These are phyloP conservation scores for Chionomys nivalis DNA, from an alignment of 2,113 vertebrate species.

Conservation along the genomic window DNA sequence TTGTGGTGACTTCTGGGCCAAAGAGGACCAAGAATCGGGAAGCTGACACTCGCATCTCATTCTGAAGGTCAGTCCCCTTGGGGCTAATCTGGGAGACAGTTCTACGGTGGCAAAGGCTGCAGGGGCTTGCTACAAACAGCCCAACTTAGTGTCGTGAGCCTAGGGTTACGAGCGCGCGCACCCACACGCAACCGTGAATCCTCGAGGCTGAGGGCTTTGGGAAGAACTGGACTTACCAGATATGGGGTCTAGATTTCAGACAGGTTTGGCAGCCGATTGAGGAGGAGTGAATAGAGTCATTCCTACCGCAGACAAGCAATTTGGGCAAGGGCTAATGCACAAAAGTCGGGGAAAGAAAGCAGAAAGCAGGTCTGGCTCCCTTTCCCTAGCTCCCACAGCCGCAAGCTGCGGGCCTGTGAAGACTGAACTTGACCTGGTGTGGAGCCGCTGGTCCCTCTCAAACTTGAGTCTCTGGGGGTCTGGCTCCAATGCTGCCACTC, in stretches of 20 bases:
- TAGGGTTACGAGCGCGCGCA: background rate
- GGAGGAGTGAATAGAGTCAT: conserved; percentile 69
- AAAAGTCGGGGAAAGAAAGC: conserved; percentile 50
- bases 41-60: background rate
- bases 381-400: background rate
- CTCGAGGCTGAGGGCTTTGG: background rate
- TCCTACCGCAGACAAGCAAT: conserved; percentile 79
- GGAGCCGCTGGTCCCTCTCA: background rate
- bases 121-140: background rate
- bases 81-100: background rate
- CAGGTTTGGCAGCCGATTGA: conserved; percentile 83
- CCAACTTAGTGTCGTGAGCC: conserved; percentile 9
- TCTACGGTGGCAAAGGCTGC: background rate
- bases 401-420: background rate
- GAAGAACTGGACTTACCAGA: conserved; percentile 85
- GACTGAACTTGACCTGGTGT: background rate
- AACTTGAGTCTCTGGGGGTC: background rate
- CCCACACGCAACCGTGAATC: background rate
- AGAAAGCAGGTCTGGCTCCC: background rate
- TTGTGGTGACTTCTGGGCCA: background rate
- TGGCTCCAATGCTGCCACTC: background rate
- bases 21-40: background rate
- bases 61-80: background rate
- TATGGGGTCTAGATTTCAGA: conserved; percentile 84
- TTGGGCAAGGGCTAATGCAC: conserved; percentile 56